These are phyloP conservation scores for Micropterix aruncella DNA, from an alignment of 2,888 invertebrate species.

Conservation along the genomic window DNA sequence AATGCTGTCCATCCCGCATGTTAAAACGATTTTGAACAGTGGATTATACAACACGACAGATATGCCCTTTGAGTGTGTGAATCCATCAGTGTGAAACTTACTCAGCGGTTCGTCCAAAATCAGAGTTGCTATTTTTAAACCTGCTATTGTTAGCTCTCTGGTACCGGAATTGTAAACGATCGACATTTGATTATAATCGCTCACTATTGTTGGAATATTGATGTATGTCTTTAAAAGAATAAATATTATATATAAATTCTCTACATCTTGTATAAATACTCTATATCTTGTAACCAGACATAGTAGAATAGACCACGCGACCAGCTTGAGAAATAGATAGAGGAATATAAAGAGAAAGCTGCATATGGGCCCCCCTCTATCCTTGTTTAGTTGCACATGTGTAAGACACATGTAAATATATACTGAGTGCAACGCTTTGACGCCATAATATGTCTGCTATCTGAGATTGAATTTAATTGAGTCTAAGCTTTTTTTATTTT, in stretches of 20 bases:
- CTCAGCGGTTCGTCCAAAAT: constrained; percentile 51
- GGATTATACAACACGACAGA: constrained; percentile 64
- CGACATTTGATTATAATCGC: constrained; percentile 42
- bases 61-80: constrained; percentile 53
- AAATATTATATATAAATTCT: background rate
- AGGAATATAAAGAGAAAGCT: too few relatives aligned
- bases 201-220: constrained; percentile 45
- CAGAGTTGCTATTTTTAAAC: constrained; percentile 47
- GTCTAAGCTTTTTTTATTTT: too few relatives aligned
- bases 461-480: too few relatives aligned
- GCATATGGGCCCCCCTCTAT: too few relatives aligned
- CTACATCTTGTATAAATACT: too few relatives aligned
- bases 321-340: too few relatives aligned
- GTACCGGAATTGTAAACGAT: constrained; percentile 51
- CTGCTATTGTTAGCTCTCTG: constrained; percentile 51
- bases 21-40: constrained; percentile 58
- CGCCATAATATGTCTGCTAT: too few relatives aligned
- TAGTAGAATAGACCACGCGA: too few relatives aligned
- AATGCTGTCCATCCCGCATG: constrained; percentile 65
- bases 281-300: background rate
- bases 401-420: too few relatives aligned
- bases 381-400: too few relatives aligned
- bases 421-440: too few relatives aligned
- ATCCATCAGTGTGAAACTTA: constrained; percentile 56
- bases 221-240: constrained; percentile 41